Evolutionary conservation across 1,140 invertebrate species (phyloP).

Genomic region (Eurytemora carolleeae): DNA sequence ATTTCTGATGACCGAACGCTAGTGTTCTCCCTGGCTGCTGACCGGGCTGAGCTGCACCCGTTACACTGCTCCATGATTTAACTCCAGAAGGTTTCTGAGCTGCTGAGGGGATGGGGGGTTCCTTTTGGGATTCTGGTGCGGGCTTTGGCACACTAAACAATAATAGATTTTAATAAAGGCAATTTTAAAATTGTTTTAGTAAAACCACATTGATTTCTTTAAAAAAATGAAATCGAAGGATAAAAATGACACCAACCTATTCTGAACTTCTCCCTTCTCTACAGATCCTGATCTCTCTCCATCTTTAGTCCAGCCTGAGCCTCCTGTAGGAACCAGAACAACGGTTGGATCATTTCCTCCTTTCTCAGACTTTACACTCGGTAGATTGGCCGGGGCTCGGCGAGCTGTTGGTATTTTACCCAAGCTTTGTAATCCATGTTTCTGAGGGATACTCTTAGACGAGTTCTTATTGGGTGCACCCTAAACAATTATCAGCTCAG

Average conservation of each 20-base stretch:
- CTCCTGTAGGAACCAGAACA: slow-evolving; percentile 23
- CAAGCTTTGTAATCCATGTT: slow-evolving; percentile 97
- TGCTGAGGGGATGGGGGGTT: too few relatives aligned
- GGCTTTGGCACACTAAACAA: too few relatives aligned
- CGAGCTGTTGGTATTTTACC: slow-evolving; percentile 87
- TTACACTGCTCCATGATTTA: not conserved
- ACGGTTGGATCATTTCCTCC: slow-evolving; percentile 38
- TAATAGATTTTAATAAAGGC: too few relatives aligned
- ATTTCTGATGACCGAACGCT: not conserved
- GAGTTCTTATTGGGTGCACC: slow-evolving; percentile 68
- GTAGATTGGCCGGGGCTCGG: slow-evolving; percentile 85
- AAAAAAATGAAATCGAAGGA: too few relatives aligned
- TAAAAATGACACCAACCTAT: too few relatives aligned
- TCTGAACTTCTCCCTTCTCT: too few relatives aligned
- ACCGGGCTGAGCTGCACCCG: not conserved
- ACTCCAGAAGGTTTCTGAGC: too few relatives aligned
- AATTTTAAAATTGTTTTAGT: too few relatives aligned
- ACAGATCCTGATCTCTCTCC: too few relatives aligned
- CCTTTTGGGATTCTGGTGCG: too few relatives aligned
- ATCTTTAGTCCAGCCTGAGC: not conserved
- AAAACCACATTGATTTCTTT: too few relatives aligned
- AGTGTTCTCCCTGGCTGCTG: not conserved
- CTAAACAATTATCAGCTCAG: slow-evolving; percentile 29
- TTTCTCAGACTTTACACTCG: slow-evolving; percentile 86
- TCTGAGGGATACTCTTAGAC: slow-evolving; percentile 68